Evolutionary conservation across 2,888 invertebrate genomes (phyloP), one percentile per base, ranked within the genome.

Genomic region (Malthinus seriepunctatus): DNA sequence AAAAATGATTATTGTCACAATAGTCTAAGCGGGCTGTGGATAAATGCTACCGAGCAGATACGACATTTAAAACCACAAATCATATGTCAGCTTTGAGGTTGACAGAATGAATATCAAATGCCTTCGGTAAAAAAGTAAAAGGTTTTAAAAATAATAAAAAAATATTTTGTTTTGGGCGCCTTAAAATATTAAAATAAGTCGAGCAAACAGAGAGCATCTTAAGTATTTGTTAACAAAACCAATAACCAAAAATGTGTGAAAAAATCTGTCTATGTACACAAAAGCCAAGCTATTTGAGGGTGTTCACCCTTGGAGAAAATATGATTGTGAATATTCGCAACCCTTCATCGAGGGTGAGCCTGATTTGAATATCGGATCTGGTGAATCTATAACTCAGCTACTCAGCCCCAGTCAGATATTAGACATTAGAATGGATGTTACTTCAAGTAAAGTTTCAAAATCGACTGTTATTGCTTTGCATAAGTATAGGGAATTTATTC

Each of bases 291-390:
- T 53, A 59, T 58, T 56, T 57, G 63, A 66, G 71, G 70, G 72
- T 74, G 73, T 73, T 72, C 74, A 73, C 73, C 72, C 74, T 74
- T 74, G 74, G 73, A 72, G 73, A 74, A 74, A 74, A 74, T 74
- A 73, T 72, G 74, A 74, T 74, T 73, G 73, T 71, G 73, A 72
- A 74, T 74, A 71, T 73, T 73, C 70, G 72, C 73, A 74, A 74
- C 74, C 73, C 74, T 73, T 74, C 74, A 73, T 67, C 71, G 67
- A 68, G 71, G 71, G 71, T 70, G 69, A 69, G 68, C 66, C 67
- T 73, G 71, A 74, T 74, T 74, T 74, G 73, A 74, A 74, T 74
- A 74, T 74, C 71, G 72, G 72, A 68, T 68, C 64, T 55, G 68
- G 60, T 57, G 58, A 60, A 62, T 65, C 66, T 63, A 63, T 63